Evolutionary conservation across 2,888 invertebrate species (phyloP).

Genomic region (Melieria omissa): DNA sequence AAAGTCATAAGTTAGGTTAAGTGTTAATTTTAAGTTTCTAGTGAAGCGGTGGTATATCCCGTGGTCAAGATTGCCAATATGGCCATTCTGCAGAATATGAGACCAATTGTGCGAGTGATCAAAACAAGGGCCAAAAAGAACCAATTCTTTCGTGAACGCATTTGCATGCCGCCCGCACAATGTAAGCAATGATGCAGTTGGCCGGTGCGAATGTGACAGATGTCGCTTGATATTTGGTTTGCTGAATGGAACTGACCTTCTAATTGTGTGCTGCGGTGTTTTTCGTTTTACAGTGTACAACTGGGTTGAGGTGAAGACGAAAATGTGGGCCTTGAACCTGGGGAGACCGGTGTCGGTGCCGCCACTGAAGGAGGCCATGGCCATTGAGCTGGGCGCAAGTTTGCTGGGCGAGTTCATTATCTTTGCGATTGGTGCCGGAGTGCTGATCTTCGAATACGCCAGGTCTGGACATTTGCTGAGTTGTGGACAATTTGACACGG

Average conservation of each 20-base stretch:
- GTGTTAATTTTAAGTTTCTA: too few species aligned
- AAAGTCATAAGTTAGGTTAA: too few species aligned
- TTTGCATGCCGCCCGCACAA: slow-evolving; percentile 94
- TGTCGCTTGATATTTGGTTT: too few species aligned
- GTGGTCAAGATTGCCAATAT: too few species aligned
- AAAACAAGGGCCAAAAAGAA: slow-evolving; percentile 75
- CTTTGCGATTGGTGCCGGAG: slow-evolving; percentile 83
- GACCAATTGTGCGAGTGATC: too few species aligned
- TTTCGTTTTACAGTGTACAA: slow-evolving; percentile 77
- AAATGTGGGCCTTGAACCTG: slow-evolving; percentile 93
- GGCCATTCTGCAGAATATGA: too few species aligned
- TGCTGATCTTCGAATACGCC: slow-evolving; percentile 84
- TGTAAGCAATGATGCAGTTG: slow-evolving; percentile 70
- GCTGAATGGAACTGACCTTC: too few species aligned
- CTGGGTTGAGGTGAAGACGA: slow-evolving; percentile 91
- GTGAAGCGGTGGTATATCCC: too few species aligned
- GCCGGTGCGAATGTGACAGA: too few species aligned
- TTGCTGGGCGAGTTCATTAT: slow-evolving; percentile 91
- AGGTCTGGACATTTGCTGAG: slow-evolving; percentile 68
- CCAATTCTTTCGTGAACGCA: slow-evolving; percentile 86
- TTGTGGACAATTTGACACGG: background rate
- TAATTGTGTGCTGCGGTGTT: too few species aligned
- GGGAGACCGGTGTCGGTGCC: slow-evolving; percentile 89
- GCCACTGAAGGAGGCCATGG: slow-evolving; percentile 87
- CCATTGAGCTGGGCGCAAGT: slow-evolving; percentile 94